These are phyloP conservation scores for Rhadinocentrus ornatus DNA, from an alignment of 2,797 vertebrate species.

Conservation along the genomic window DNA sequence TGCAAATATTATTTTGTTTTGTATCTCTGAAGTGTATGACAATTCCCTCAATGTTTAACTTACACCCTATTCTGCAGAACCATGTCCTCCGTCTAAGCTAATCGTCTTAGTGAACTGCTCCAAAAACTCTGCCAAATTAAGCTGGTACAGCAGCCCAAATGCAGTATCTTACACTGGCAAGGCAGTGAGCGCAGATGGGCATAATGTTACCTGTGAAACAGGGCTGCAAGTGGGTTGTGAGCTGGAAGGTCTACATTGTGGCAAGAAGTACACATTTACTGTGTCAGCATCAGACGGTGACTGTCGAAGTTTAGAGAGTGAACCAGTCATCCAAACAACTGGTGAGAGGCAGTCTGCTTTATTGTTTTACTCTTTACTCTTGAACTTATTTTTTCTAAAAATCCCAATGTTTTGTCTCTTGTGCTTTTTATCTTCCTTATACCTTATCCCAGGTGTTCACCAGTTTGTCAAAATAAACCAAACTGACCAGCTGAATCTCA, in stretches of 20 bases:
- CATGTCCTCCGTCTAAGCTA: slow-evolving; percentile 77
- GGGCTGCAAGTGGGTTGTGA: slow-evolving; percentile 49
- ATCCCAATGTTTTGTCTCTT: neutral
- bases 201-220: slow-evolving; percentile 60
- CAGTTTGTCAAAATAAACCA: neutral
- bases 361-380: neutral
- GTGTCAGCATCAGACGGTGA: slow-evolving; percentile 73
- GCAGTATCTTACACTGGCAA: slow-evolving; percentile 73
- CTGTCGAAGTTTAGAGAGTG: slow-evolving; percentile 75
- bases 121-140: slow-evolving; percentile 62
- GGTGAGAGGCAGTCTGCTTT: slow-evolving; percentile 67
- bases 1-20: neutral
- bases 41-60: neutral
- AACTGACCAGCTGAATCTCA: no score
- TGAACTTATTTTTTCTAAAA: neutral
- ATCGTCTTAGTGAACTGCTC: slow-evolving; percentile 64
- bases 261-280: slow-evolving; percentile 75
- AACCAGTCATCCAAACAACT: slow-evolving; percentile 53
- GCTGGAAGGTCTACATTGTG: slow-evolving; percentile 74
- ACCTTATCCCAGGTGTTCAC: neutral
- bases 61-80: slow-evolving; percentile 63
- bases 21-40: neutral
- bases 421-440: neutral
- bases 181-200: slow-evolving; percentile 66
- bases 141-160: slow-evolving; percentile 74